Conservation (phyloP, 2,888 invertebrate species). For the Sesamia inferens region DNA sequence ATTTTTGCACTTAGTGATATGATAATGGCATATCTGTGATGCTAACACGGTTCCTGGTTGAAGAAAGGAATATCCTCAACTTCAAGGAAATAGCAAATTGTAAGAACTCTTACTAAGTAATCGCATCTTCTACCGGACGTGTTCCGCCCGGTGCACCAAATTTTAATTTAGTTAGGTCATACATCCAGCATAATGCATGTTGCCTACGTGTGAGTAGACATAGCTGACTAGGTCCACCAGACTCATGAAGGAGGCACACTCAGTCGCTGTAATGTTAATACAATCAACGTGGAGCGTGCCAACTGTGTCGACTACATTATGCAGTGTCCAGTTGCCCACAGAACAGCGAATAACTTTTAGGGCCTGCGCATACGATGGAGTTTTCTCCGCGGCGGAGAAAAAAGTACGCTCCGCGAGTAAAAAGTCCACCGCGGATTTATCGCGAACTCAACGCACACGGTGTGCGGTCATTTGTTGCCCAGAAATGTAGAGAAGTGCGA, state of each 20-base stretch:
- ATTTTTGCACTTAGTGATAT: not conserved
- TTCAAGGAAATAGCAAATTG: not conserved
- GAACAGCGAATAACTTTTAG: not conserved
- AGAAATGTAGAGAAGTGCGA: no score
- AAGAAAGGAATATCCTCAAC: not conserved
- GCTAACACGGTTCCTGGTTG: no score
- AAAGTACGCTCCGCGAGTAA: no score
- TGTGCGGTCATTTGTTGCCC: no score
- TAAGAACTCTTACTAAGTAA: not conserved
- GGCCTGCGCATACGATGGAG: no score
- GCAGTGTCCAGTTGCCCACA: not conserved
- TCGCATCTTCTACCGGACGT: not conserved
- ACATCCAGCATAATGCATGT: not conserved
- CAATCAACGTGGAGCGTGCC: not conserved
- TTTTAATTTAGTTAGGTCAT: not conserved
- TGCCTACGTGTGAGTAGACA: not conserved
- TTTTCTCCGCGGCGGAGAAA: no score
- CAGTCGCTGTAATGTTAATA: not conserved
- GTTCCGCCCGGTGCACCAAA: not conserved
- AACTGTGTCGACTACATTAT: no score
- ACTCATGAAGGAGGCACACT: no score
- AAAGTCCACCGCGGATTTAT: no score
- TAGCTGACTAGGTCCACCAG: no score
- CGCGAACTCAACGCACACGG: no score
- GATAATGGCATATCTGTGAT: no score